Evolutionary conservation across 2,888 invertebrate species (phyloP), one percentile per base, ranked within the genome.

Genomic region (Temnothorax ravouxi): DNA sequence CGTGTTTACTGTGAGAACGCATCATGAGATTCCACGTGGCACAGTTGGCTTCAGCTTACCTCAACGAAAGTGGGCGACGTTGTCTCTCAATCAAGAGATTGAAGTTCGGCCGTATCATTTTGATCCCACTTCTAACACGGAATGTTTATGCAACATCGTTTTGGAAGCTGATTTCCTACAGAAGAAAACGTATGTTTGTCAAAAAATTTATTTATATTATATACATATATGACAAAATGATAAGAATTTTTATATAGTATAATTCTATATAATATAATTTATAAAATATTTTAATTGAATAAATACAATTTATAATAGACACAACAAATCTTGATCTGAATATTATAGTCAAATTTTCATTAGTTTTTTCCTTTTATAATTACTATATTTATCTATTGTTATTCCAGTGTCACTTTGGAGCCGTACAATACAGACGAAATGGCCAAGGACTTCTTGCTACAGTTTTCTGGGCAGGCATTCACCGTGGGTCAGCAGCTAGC

Each of bases 361-460:
- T 15, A n/a, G 13, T 38, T 15, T 71, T 13, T 54, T 21, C 18
- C 1, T 11, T 41, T 67, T 18, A 41, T 4, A 44, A 2, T 66
- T 21, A 18, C 29, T 34, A 56, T n/a, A 21, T 66, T 52, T 38
- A 15, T 41, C 56, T 54, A 47, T 9, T 56, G 29, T 38, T 72
- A 71, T 88, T 96, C 56, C 94, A 99, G 98, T 41, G 97, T 97
- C 3, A 97, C 98, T 1, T 95, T 97, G 93, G 99, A 99, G 84
- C 97, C 98, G 0, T 99, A 98, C 94, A 99, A 99, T 95, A 97
- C 99, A 0, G 99, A 99, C 95, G 96, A 97, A 93, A 99, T 99
- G 99, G 99, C 99, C 0, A 97, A 97, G 87, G 99, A 99, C 94
- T 99, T 99, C 95, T 95, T 98, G 9, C 96, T 97, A 94, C 97